Percentiles rank a stretch among this genome's conserved stretches.
phyloP scores from a whole-genome alignment of 35 echinoderm and acorn worm genomes.

The Eucidaris tribuloides region DNA sequence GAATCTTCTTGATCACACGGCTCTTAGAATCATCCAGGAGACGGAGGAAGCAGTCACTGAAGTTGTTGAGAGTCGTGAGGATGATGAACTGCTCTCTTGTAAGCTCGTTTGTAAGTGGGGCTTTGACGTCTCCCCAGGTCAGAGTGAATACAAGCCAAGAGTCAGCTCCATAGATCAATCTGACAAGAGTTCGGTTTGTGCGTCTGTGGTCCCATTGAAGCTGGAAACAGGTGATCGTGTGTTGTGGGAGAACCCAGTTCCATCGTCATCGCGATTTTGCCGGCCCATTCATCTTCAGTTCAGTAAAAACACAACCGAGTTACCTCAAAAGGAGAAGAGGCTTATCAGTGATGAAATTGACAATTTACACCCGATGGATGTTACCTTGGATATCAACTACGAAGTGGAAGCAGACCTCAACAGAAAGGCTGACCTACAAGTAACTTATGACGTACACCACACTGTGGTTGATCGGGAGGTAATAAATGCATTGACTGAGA shows the following conservation, averaged over 20 bases:
- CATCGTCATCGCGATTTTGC: constrained; percentile 35
- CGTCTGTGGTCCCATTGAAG: constrained; percentile 50
- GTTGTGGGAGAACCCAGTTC: constrained; percentile 52
- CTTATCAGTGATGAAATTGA: constrained; percentile 12
- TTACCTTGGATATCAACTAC: constrained; percentile 31
- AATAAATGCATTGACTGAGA: constrained; percentile 43
- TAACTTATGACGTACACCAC: constrained; percentile 43
- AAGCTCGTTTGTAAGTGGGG: constrained; percentile 59
- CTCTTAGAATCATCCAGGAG: constrained; percentile 41
- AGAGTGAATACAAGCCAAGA: constrained; percentile 55
- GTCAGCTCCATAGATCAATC: constrained; percentile 5
- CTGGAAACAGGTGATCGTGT: constrained; percentile 14
- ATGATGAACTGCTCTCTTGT: constrained; percentile 30
- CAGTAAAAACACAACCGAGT: constrained; percentile 32
- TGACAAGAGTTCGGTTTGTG: constrained; percentile 39
- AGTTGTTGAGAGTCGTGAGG: constrained; percentile 17
- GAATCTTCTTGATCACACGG: constrained; percentile 53
- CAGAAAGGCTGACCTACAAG: constrained; percentile 23
- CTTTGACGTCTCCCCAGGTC: constrained; percentile 46
- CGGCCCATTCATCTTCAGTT: constrained; percentile 45
- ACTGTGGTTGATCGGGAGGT: constrained; percentile 64
- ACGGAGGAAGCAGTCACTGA: constrained; percentile 33
- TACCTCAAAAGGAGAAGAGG: constrained; percentile 1
- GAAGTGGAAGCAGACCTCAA: constrained; percentile 28
- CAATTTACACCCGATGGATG: constrained; percentile 23